Evolutionary conservation across 1,140 invertebrate genomes (phyloP).

Genomic region (Thaumatotibia leucotreta): DNA sequence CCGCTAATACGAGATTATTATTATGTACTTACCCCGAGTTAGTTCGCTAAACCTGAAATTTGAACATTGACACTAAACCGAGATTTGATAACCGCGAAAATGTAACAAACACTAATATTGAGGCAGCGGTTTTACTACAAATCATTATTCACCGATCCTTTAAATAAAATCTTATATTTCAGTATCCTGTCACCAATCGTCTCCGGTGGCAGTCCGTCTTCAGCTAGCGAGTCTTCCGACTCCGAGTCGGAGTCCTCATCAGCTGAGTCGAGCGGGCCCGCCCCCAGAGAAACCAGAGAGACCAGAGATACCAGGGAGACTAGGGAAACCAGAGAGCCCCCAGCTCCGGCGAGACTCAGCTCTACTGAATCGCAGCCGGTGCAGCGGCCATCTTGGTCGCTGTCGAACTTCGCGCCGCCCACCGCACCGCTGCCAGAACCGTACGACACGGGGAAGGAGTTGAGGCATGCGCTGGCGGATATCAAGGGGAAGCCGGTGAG

Average conservation of each 20-base stretch:
- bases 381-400: constrained; percentile 57
- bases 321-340: constrained; percentile 40
- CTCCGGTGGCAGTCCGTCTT: constrained; percentile 54
- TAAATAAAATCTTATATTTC: too few relatives aligned
- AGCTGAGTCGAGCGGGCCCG: constrained; percentile 50
- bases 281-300: constrained; percentile 19
- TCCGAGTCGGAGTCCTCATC: constrained; percentile 67
- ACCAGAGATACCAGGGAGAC: background rate
- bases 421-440: constrained; percentile 54
- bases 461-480: constrained; percentile 68
- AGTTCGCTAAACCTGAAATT: too few relatives aligned
- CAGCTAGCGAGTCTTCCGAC: constrained; percentile 62
- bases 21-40: too few relatives aligned
- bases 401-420: constrained; percentile 67
- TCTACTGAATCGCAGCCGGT: constrained; percentile 26
- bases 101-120: too few relatives aligned
- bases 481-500: constrained; percentile 67
- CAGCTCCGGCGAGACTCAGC: background rate
- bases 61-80: too few relatives aligned
- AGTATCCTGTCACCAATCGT: constrained; percentile 58
- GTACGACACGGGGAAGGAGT: constrained; percentile 63
- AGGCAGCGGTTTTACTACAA: too few relatives aligned
- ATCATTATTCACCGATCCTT: too few relatives aligned
- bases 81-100: too few relatives aligned
- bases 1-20: too few relatives aligned